Evolutionary conservation across 2,797 vertebrate genomes (phyloP).

Genomic region (Sebastes hubbsi): DNA sequence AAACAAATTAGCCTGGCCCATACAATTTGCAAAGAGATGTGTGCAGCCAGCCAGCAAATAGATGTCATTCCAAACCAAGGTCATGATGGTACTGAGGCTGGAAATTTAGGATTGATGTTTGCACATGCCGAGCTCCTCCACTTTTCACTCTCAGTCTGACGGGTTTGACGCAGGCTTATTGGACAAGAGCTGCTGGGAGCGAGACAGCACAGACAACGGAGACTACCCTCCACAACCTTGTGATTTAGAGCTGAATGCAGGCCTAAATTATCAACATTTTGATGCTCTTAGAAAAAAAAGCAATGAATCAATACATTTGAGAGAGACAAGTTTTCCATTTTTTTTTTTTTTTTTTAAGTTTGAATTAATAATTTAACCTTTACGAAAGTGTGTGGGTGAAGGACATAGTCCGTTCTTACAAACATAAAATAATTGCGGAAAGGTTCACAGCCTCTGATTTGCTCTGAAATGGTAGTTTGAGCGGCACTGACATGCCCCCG

Average conservation of each 20-base stretch:
- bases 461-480: background rate
- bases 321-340: background rate
- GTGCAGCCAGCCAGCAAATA: constrained; percentile 86
- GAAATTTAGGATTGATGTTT: constrained; percentile 85
- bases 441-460: background rate
- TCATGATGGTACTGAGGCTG: constrained; percentile 80
- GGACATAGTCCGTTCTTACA: background rate
- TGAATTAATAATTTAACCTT: background rate
- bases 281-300: constrained; percentile 9
- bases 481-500: background rate
- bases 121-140: constrained; percentile 69
- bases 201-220: constrained; percentile 39
- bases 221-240: constrained; percentile 34
- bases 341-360: background rate
- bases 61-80: constrained; percentile 87
- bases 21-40: constrained; percentile 87
- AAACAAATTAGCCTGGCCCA: constrained; percentile 86
- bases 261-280: constrained; percentile 10
- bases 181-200: constrained; percentile 51
- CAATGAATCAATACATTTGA: background rate
- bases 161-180: constrained; percentile 62
- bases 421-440: background rate
- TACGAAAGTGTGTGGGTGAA: background rate
- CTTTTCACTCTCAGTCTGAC: constrained; percentile 70
- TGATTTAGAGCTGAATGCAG: constrained; percentile 54